Evolutionary conservation across 2,888 invertebrate genomes (phyloP), one percentile per base, ranked within the genome.

Genomic region (Argyra leucocephala): DNA sequence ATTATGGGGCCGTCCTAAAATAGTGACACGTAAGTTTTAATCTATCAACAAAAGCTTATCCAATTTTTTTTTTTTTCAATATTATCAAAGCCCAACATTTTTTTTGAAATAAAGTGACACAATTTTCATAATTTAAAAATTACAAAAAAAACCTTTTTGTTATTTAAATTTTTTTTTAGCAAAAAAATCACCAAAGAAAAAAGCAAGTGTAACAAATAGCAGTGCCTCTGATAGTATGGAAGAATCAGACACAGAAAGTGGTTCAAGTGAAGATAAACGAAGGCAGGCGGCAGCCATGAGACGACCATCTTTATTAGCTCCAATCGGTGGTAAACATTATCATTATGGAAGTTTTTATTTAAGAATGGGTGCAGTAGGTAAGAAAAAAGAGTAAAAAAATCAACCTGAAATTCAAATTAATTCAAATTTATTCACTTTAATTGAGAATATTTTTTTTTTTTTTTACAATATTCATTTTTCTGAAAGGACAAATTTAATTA

Each of bases 271-370:
- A 64, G 74, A 74, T 21, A 75, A 73, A 67, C 63, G 62, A 31
- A 63, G 67, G 12, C 78, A 69, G 73, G 82, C 72, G 73, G 78
- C 48, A 77, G 82, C 70, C 67, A 75, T 80, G 77, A 82, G 80
- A 72, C 82, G 69, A 72, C 85, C 75, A 79, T 86, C 63, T 58
- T 67, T 80, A 61, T 69, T 81, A 69, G 80, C 84, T 2, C 74
- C 78, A 18, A 77, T 84, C 61, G 85, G 85, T 2, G 85, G 85
- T 2, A 82, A 83, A 66, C 83, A 83, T 68, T 89, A 91, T 72
- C 92, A 93, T 78, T 93, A 92, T 74, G 94, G 94, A 63, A 93
- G 93, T 79, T 94, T 95, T 80, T 95, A 95, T 79, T 82, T 95
- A 67, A 84, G 94, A 71, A 91, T 94, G 90, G 94, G 94, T 22